Conservation (phyloP, 2,797 vertebrate species). For the Rhabdomys pumilio region DNA sequence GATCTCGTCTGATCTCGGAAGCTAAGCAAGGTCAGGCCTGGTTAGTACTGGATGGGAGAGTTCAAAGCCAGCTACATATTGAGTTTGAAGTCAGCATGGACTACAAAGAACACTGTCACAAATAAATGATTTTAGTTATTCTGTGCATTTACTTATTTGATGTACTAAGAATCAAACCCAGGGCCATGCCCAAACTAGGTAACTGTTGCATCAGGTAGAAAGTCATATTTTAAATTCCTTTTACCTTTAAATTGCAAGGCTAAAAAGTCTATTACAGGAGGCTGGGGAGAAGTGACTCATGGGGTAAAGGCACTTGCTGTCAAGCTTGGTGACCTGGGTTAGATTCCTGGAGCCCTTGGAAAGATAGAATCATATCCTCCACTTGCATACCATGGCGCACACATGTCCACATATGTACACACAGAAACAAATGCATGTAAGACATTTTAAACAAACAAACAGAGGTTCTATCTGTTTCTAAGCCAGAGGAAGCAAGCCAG, state of each 20-base stretch:
- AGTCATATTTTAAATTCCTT: slow-evolving; percentile 63
- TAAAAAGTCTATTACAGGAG: slow-evolving; percentile 9
- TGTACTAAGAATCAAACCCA: not conserved
- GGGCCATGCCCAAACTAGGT: not conserved
- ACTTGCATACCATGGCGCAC: not conserved
- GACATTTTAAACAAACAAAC: not conserved
- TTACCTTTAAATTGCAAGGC: slow-evolving; percentile 48
- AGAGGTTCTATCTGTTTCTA: not conserved
- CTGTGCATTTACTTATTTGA: not conserved
- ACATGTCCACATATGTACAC: not conserved
- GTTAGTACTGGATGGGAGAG: too few species aligned
- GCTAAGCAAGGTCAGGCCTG: too few species aligned
- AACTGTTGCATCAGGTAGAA: not conserved
- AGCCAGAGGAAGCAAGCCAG: not conserved
- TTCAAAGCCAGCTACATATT: not conserved
- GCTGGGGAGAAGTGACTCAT: not conserved
- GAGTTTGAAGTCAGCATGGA: not conserved
- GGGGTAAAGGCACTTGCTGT: not conserved
- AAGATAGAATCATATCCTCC: not conserved
- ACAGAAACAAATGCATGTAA: not conserved
- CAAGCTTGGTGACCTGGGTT: not conserved
- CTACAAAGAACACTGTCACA: not conserved
- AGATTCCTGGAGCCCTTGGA: not conserved
- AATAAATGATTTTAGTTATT: not conserved
- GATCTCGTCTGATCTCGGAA: too few species aligned